Evolutionary conservation across 2,888 invertebrate species (phyloP), one percentile per base, ranked within the genome.

Genomic region (Pyrgus malvae): DNA sequence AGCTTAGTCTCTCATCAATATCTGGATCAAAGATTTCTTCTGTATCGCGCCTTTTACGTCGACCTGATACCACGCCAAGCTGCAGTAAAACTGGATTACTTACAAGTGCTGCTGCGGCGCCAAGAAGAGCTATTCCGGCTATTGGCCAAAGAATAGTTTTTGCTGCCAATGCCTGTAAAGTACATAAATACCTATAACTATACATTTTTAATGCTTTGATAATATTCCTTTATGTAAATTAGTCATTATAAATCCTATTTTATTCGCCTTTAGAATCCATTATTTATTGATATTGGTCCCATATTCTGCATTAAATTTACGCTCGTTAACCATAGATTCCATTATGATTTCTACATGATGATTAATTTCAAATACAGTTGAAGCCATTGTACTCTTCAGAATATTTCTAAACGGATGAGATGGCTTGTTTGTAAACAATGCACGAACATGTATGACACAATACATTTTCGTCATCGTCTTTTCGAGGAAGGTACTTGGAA

Each of bases 101-200:
- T 49, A 95, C 94, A 55, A 96, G 84, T 11, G 96, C 93, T 16
- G 96, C 96, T 1, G 96, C 95, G 23, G 95, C 95, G 29, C 96
- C 96, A 42, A 95, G 80, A n/a, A 96, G 89, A 0, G 96, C 96
- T 38, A 95, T 92, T 16, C 96, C 96, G 31, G 95, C 96, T 61
- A 96, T 78, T 0, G 96, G 96, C 74, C 94, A 91, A 44, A 95
- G 78, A 31, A 94, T 78, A 37, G 93, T 91, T 80, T 93, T 93
- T 23, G 93, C 78, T 27, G 92, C 92, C 40, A 93, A 75, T 8
- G 90, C 91, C 93, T 94, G 76, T 17, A 81, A n/a, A n/a, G n/a
- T 80, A 4, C 23, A 35, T 17, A 35, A 46, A 12, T 17, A 17
- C 3, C 9, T 38, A n/a, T n/a, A n/a, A n/a, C n/a, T n/a, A n/a